Evolutionary conservation across 2,888 invertebrate species (phyloP), one percentile per base, ranked within the genome.

Genomic region (Petrophora chlorosata): DNA sequence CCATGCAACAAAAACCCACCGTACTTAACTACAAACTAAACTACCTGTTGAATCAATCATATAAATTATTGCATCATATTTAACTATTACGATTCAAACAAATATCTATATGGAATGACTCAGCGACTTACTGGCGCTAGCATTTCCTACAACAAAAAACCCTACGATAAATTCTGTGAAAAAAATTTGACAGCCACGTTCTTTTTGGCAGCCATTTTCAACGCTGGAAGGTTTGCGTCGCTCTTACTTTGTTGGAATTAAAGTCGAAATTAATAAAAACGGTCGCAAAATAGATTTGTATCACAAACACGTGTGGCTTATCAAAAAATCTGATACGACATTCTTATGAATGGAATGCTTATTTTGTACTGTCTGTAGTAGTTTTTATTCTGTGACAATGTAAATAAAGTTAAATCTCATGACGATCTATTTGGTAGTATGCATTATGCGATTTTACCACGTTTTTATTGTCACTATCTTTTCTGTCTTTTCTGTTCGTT

Each of bases 81-180:
- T 19, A n/a, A n/a, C n/a, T n/a, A 30, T 15, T n/a, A 13, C 9
- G 7, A 3, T 7, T 2, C 13, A 28, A 15, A 8, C 15, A 8
- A 15, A 15, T 3, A 2, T 15, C 7, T 7, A 7, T 2, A 15
- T 19, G 1, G 1, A 0, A 25, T 26, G 25, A 25, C 5, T 16
- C 5, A 26, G 15, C 25, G 25, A 25, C 36, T n/a, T 0, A 26
- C 5, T 16, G 36, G 26, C 26, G 25, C 36, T 25, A 3, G 10
- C 25, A 23, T 15, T 36, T 36, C 36, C 13, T 26, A 23, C 16
- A 23, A 36, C 14, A 29, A 39, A 39, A 39, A 35, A 19, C 16
- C 17, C n/a, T 1, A 10, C 13, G 12, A 4, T 10, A 13, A 10
- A n/a, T 29, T 17, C 28, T 17, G 3, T 3, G 39, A 39, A 39